These are phyloP conservation scores for Myiopsitta monachus DNA, from an alignment of 2,113 vertebrate species.

Conservation along the genomic window DNA sequence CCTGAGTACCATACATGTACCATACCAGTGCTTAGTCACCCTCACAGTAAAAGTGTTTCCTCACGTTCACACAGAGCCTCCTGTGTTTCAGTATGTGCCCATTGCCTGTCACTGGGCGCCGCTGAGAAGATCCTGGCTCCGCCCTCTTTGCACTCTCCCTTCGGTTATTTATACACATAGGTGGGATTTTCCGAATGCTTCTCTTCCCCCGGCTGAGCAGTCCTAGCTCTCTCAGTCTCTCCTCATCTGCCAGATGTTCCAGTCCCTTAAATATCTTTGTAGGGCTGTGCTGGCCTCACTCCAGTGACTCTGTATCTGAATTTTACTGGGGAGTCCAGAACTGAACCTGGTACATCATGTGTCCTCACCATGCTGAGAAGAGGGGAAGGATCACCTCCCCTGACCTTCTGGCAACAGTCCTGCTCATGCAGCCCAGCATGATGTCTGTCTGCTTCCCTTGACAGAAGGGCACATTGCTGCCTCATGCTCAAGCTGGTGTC, in stretches of 20 bases:
- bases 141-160: not conserved
- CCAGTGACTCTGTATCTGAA: not conserved
- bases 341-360: not conserved
- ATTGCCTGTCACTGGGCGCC: not conserved
- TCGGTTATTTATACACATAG: not conserved
- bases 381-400: not conserved
- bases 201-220: not conserved
- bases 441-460: not conserved
- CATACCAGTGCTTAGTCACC: not conserved
- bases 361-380: not conserved
- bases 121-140: not conserved
- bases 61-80: not conserved
- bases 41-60: not conserved
- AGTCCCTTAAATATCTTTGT: rapidly evolving
- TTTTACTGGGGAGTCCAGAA: not conserved
- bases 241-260: not conserved
- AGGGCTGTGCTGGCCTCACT: not conserved
- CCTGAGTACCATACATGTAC: not conserved
- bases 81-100: not conserved
- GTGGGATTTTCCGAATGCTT: rapidly evolving
- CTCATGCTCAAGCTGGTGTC: not conserved
- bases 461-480: not conserved
- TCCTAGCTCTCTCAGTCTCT: not conserved
- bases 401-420: not conserved
- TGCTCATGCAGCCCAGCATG: not conserved